phyloP scores from a whole-genome alignment of 2,113 vertebrate species.

The Acrocephalus arundinaceus region DNA sequence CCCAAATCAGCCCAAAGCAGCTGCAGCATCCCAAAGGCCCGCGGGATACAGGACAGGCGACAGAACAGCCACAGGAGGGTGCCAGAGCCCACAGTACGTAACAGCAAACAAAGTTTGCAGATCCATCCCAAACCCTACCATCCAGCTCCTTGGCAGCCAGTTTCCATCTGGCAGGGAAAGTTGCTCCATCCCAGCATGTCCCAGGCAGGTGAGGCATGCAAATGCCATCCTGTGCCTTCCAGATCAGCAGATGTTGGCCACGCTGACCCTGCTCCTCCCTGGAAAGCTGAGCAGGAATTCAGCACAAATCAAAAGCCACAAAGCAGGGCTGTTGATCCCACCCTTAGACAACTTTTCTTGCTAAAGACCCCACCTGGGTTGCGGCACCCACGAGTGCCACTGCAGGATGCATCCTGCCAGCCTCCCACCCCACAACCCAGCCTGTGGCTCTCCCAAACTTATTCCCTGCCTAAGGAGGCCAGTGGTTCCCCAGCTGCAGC shows the following conservation, averaged over 20 bases:
- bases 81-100: conserved; percentile 28
- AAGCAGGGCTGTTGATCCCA: neutral
- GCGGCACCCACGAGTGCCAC: neutral
- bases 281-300: neutral
- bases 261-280: neutral
- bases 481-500: neutral
- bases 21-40: neutral
- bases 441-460: neutral
- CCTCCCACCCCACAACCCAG: neutral
- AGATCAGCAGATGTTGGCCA: neutral
- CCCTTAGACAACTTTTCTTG: neutral
- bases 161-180: neutral
- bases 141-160: neutral
- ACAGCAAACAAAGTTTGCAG: neutral
- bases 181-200: neutral
- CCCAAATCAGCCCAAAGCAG: neutral
- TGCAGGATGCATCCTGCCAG: neutral
- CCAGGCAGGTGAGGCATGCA: neutral
- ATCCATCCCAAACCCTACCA: neutral
- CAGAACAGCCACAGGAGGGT: conserved; percentile 59
- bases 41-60: neutral
- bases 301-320: neutral
- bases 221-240: neutral
- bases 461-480: neutral
- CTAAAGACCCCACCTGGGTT: neutral